Conservation (phyloP, 2,888 invertebrate species). For the Microdon myrmicae region DNA sequence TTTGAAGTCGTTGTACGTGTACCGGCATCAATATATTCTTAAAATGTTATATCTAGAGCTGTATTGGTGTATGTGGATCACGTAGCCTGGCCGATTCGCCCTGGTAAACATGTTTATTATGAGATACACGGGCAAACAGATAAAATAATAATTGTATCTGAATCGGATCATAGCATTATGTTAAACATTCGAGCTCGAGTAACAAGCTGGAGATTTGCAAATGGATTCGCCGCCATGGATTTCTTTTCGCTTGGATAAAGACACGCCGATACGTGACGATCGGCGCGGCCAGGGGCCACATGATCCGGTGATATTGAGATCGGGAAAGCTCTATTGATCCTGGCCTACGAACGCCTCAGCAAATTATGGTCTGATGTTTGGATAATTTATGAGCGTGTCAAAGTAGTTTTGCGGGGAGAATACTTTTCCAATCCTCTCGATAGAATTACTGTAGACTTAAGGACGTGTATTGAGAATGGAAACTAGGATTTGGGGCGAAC, state of each 20-base stretch:
- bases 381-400: constrained; percentile 50
- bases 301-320: no score
- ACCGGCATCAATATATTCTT: no score
- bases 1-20: constrained; percentile 43
- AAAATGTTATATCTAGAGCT: not conserved
- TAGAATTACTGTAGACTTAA: no score
- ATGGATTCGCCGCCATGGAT: constrained; percentile 35
- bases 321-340: constrained; percentile 40
- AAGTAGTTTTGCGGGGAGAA: constrained; percentile 18
- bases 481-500: constrained; percentile 25
- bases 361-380: constrained; percentile 50
- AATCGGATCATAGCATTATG: constrained; percentile 50
- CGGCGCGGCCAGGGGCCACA: constrained; percentile 27
- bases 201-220: constrained; percentile 51
- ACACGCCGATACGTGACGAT: constrained; percentile 9
- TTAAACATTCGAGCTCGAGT: constrained; percentile 48
- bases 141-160: constrained; percentile 53
- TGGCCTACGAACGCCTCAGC: constrained; percentile 47
- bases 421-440: no score
- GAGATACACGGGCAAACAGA: constrained; percentile 50
- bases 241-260: constrained; percentile 3
- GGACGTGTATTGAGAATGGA: constrained; percentile 3
- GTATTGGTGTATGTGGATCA: constrained; percentile 4
- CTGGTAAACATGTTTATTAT: constrained; percentile 51
- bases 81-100: constrained; percentile 1